A percentile compares a stretch with the other conserved stretches of the same genome.
phyloP scores from a whole-genome alignment of 1,140 invertebrate species.

The Dreissena polymorpha region DNA sequence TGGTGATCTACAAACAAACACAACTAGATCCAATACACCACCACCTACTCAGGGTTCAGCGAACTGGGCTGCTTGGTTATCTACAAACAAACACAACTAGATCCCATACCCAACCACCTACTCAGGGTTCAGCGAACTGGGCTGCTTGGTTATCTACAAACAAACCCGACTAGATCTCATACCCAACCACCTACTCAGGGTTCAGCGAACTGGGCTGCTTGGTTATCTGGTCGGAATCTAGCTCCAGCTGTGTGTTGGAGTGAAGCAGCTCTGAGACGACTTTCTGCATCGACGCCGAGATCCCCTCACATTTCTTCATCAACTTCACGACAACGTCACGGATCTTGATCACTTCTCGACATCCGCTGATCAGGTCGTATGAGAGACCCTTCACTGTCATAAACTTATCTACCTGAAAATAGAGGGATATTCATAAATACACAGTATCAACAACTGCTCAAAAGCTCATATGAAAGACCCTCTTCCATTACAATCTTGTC shows the following conservation, averaged over 20 bases:
- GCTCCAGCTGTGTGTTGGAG: slow-evolving; percentile 57
- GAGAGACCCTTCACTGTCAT: slow-evolving; percentile 74
- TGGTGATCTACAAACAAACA: too few relatives aligned
- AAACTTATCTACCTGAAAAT: slow-evolving; percentile 75
- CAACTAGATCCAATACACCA: too few relatives aligned
- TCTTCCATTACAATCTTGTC: too few relatives aligned
- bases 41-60: slow-evolving; percentile 76
- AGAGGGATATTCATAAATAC: background rate
- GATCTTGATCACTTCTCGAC: slow-evolving; percentile 79
- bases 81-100: too few relatives aligned
- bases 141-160: slow-evolving; percentile 80
- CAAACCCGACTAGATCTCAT: too few relatives aligned
- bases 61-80: slow-evolving; percentile 79
- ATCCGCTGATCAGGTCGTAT: slow-evolving; percentile 79
- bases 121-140: slow-evolving; percentile 76
- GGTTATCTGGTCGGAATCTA: slow-evolving; percentile 74
- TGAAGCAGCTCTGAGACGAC: slow-evolving; percentile 77
- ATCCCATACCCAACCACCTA: slow-evolving; percentile 60
- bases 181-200: slow-evolving; percentile 65
- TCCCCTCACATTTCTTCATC: slow-evolving; percentile 81
- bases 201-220: slow-evolving; percentile 79
- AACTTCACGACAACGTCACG: slow-evolving; percentile 79
- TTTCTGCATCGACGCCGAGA: slow-evolving; percentile 79
- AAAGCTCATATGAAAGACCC: too few relatives aligned
- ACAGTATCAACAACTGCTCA: too few relatives aligned